Evolutionary conservation across 2,888 invertebrate species (phyloP).

Genomic region (Carpatolechia fugitivella): DNA sequence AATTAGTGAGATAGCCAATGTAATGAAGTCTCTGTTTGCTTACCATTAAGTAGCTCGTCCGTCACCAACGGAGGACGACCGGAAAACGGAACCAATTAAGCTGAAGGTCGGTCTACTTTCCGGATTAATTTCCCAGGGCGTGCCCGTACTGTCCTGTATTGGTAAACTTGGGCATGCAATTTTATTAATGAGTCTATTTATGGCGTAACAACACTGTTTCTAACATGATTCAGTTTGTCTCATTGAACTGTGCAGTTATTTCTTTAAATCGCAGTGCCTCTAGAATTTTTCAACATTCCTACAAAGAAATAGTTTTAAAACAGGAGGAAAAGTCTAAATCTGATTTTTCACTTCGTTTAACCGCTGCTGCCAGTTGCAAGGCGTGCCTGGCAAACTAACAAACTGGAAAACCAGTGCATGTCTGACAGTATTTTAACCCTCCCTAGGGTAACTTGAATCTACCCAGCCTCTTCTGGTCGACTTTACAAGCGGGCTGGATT

Average conservation of each 20-base stretch:
- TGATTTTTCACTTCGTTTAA: constrained; percentile 6
- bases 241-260: too few relatives aligned
- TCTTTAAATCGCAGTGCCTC: background rate
- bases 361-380: background rate
- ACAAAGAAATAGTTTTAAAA: constrained; percentile 18
- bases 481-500: constrained; percentile 6
- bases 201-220: too few relatives aligned
- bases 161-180: background rate
- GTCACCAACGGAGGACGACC: constrained; percentile 39
- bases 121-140: constrained; percentile 58
- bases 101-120: constrained; percentile 65
- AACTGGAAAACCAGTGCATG: constrained; percentile 6
- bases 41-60: constrained; percentile 38
- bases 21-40: constrained; percentile 46
- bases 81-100: constrained; percentile 59
- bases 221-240: too few relatives aligned
- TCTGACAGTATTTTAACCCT: constrained; percentile 1
- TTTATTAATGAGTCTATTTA: background rate
- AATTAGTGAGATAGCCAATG: constrained; percentile 11
- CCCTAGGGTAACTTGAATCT: background rate
- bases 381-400: background rate
- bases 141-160: constrained; percentile 24
- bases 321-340: background rate
- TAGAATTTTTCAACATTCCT: background rate
- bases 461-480: background rate